Evolutionary conservation across 2,113 vertebrate species (phyloP).

Genomic region (Saguinus imperator): DNA sequence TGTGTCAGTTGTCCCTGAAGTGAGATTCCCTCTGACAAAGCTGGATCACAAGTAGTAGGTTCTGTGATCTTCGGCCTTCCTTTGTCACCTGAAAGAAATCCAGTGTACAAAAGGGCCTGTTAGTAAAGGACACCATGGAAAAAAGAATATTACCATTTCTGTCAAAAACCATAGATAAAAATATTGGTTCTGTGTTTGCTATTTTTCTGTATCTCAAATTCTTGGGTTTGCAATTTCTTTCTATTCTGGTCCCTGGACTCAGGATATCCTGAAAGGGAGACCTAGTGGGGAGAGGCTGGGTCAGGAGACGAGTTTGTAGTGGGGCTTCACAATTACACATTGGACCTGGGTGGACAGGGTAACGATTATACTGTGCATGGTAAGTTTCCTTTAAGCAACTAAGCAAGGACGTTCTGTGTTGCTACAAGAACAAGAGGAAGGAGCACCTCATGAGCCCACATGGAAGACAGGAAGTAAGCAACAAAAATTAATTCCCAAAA

Average conservation of each 20-base stretch:
- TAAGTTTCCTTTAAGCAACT: not conserved
- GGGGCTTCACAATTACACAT: not conserved
- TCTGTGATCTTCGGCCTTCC: not conserved
- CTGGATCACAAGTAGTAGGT: not conserved
- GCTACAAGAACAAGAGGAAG: not conserved
- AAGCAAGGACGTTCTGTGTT: accelerated
- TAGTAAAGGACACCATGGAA: not conserved
- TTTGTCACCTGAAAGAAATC: slow-evolving; percentile 51
- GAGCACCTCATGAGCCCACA: not conserved
- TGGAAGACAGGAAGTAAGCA: not conserved
- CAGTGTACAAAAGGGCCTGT: not conserved
- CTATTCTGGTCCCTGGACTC: not conserved
- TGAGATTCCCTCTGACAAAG: not conserved
- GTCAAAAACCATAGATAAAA: not conserved
- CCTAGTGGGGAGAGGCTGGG: not conserved
- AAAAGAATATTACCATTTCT: not conserved
- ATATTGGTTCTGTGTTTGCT: not conserved
- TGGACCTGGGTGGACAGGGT: not conserved
- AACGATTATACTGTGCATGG: accelerated
- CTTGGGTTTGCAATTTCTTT: not conserved
- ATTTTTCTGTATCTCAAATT: not conserved
- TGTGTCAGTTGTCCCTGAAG: not conserved
- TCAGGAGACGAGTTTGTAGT: not conserved
- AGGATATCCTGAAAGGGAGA: not conserved
- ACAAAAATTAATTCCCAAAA: not conserved